Conservation (phyloP, 2,888 invertebrate species). For the Netelia melanura region DNA sequence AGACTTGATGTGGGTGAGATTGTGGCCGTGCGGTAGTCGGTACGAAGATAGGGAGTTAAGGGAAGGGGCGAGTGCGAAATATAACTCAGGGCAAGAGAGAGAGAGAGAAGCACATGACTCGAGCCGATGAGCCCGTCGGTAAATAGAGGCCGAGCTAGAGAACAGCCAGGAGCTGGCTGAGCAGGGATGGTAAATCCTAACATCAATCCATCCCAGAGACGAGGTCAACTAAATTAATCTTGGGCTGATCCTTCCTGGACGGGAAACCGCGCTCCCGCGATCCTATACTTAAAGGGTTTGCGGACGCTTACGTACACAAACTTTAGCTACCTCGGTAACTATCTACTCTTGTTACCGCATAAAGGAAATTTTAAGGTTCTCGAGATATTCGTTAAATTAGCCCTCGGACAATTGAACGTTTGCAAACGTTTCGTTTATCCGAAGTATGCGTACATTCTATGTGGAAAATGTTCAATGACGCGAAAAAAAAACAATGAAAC, state of each 20-base stretch:
- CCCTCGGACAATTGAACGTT: background rate
- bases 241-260: conserved; percentile 65
- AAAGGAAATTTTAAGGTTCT: conserved; percentile 53
- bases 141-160: conserved; percentile 58
- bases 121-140: conserved; percentile 62
- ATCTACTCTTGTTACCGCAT: conserved; percentile 48
- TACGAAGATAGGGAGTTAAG: conserved; percentile 42
- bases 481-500: background rate
- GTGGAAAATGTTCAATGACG: background rate
- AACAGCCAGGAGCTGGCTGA: conserved; percentile 46
- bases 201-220: conserved; percentile 68
- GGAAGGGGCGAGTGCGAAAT: conserved; percentile 59
- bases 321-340: conserved; percentile 40
- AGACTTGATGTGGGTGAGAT: conserved; percentile 67
- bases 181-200: conserved; percentile 67
- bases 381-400: conserved; percentile 49
- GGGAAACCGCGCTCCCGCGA: conserved; percentile 54
- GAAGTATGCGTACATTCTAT: too few species aligned
- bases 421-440: too few species aligned
- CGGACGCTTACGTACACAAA: conserved; percentile 54
- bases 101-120: conserved; percentile 54
- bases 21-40: conserved; percentile 46
- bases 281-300: conserved; percentile 57
- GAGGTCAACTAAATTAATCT: conserved; percentile 72
- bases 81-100: conserved; percentile 56